A percentile compares a stretch with the other conserved stretches of the same genome.
phyloP scores from a whole-genome alignment of 2,888 invertebrate species.

The Ganaspis brasiliensis region DNA sequence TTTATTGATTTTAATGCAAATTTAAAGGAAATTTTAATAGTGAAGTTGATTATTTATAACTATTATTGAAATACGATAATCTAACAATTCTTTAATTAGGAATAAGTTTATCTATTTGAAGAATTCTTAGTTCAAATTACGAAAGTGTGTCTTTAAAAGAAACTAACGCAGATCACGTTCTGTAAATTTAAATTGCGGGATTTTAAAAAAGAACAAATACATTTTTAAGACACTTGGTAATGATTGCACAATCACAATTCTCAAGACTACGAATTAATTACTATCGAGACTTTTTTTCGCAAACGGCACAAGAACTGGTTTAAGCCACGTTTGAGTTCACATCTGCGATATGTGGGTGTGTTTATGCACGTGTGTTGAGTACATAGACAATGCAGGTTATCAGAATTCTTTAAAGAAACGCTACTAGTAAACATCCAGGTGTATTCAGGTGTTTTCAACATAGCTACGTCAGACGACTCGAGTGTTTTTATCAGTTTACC shows the following conservation, averaged over 20 bases:
- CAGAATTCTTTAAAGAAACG: conserved; percentile 23
- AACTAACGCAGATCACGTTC: too few relatives aligned
- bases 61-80: too few relatives aligned
- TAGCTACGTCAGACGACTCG: not conserved
- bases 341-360: conserved; percentile 13
- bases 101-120: too few relatives aligned
- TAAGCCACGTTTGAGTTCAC: not conserved
- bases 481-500: not conserved
- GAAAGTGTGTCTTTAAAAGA: too few relatives aligned
- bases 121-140: too few relatives aligned
- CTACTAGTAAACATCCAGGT: conserved; percentile 1
- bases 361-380: conserved; percentile 8
- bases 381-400: conserved; percentile 22
- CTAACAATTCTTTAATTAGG: too few relatives aligned
- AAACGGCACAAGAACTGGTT: conserved; percentile 6
- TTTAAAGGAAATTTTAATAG: too few relatives aligned
- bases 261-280: conserved; percentile 8
- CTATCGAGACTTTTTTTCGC: not conserved
- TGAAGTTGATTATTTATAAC: too few relatives aligned
- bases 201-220: not conserved
- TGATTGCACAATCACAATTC: conserved; percentile 16
- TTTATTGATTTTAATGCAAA: too few relatives aligned
- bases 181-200: not conserved
- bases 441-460: conserved; percentile 20
- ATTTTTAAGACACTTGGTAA: not conserved